A percentile compares a stretch with the other conserved stretches of the same genome.
Evolutionary conservation across 1,140 invertebrate species (phyloP).

Genomic region (Drosophila guanche): DNA sequence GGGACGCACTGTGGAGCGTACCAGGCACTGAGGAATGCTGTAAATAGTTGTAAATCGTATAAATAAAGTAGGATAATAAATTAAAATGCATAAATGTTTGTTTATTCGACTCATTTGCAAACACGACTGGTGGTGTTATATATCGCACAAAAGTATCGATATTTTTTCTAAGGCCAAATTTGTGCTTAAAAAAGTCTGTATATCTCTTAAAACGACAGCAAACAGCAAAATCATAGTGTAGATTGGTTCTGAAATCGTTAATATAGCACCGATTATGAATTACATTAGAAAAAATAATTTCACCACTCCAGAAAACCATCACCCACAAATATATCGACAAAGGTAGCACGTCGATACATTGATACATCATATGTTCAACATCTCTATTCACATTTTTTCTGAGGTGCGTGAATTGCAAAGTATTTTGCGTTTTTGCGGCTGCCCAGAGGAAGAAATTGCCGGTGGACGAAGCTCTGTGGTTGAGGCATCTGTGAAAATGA

Average conservation of each 20-base stretch:
- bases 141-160: too few species aligned
- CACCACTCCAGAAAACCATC: too few species aligned
- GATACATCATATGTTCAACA: background rate
- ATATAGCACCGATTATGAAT: too few species aligned
- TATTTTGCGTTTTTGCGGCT: conserved; percentile 27
- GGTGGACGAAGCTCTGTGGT: background rate
- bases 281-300: too few species aligned
- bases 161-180: background rate
- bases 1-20: conserved; percentile 61
- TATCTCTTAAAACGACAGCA: too few species aligned
- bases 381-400: conserved; percentile 12
- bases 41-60: background rate
- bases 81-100: background rate
- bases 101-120: background rate
- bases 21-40: conserved; percentile 14
- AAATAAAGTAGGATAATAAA: background rate
- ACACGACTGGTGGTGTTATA: too few species aligned
- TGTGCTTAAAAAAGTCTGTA: too few species aligned
- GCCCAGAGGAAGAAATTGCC: background rate
- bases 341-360: background rate
- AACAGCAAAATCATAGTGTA: too few species aligned
- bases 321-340: too few species aligned
- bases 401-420: conserved; percentile 42
- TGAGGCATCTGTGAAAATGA: background rate
- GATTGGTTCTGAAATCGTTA: too few species aligned